Conservation (phyloP, 2,113 vertebrate genomes). For the Gadus chalcogrammus region DNA sequence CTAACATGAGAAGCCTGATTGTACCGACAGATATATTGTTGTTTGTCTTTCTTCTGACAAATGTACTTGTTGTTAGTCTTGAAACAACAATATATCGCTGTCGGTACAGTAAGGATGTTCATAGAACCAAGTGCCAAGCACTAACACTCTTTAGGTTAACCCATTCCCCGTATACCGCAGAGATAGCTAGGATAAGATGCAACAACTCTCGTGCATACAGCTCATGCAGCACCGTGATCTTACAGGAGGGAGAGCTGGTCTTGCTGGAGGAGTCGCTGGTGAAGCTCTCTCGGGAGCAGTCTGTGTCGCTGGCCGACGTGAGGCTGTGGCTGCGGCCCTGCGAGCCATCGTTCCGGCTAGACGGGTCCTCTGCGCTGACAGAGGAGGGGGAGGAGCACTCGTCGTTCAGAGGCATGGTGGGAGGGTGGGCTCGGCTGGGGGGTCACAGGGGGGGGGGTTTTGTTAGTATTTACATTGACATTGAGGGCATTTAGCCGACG, state of each 20-base stretch:
- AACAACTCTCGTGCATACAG: too few species aligned
- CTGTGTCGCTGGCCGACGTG: conserved; percentile 79
- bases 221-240: conserved; percentile 46
- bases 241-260: conserved; percentile 85
- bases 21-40: too few species aligned
- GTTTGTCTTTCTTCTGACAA: too few species aligned
- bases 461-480: background rate
- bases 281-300: conserved; percentile 85
- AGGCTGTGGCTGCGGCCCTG: conserved; percentile 78
- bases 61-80: too few species aligned
- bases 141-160: too few species aligned
- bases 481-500: too few species aligned
- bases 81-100: too few species aligned
- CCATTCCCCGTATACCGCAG: too few species aligned
- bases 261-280: conserved; percentile 89
- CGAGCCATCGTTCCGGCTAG: conserved; percentile 81
- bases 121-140: too few species aligned
- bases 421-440: conserved; percentile 20
- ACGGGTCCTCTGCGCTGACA: conserved; percentile 75
- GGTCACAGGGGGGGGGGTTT: background rate
- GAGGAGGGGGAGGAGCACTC: conserved; percentile 71
- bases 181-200: too few species aligned
- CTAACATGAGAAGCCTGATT: too few species aligned
- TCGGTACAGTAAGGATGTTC: too few species aligned
- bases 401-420: conserved; percentile 84